Base-by-base conservation (phyloP, 2,888 invertebrate genomes). In the Pheosia gnoma region DNA sequence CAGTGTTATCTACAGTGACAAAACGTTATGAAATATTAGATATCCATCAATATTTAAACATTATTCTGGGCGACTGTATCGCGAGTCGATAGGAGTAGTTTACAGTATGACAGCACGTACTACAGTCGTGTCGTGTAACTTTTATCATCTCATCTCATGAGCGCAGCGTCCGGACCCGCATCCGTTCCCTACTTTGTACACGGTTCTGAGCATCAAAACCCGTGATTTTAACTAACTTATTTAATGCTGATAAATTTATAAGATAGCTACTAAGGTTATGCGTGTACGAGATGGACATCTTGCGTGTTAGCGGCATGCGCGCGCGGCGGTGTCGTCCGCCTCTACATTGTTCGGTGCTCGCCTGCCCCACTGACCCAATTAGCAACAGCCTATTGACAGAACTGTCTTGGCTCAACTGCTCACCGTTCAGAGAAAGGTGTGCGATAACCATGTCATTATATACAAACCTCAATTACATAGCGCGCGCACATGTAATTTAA, bases 291-390 rank as follows among this genome's bases (percentile, higher is more conserved):
- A 68, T 61, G 56, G 58, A 62, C 43, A 62, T 65, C 64, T 73
- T 71, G 71, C 75, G 77, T 79, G 76, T 63, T 69, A 67, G 63
- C 68, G 74, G 78, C 80, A 71, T 82, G 82, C 83, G 83, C 83
- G 78, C 78, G 79, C 79, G 70, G 71, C 65, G 67, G 71, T 72
- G 66, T 70, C 67, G 72, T 65, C 75, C 74, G 75, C 72, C 67
- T 74, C 77, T 75, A 81, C 83, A 89, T 88, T 90, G 90, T 90
- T 87, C 85, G 77, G 76, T 79, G 82, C 78, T 83, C 86, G 80
- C 83, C 81, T 83, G 91, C 81, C 88, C 93, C 80, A 92, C 88
- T 93, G 82, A 92, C 93, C 93, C 83, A 88, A 88, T 92, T 93
- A 88, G 86, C 85, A 81, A 80, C 81, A 81, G 82, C 88, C 86